These are phyloP conservation scores for Drosophila pectinifera DNA, from an alignment of 1,140 invertebrate species.

Conservation along the genomic window DNA sequence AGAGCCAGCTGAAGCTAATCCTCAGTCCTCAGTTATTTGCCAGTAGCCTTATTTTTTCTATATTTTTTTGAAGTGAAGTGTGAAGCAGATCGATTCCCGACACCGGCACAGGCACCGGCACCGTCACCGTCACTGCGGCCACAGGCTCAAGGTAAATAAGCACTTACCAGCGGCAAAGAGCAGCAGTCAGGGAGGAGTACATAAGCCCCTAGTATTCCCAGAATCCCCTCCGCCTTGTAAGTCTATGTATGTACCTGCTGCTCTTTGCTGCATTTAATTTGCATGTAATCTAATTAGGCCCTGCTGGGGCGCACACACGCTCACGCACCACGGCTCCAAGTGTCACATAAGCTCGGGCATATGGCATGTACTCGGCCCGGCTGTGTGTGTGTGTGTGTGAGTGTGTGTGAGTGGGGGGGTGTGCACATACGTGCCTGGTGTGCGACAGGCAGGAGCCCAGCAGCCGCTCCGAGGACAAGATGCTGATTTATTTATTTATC, in stretches of 20 bases:
- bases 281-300: conserved; percentile 70
- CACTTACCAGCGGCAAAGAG: not conserved
- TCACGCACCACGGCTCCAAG: conserved; percentile 16
- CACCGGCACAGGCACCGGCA: too few species aligned
- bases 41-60: too few species aligned
- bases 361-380: conserved; percentile 9
- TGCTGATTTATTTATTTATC: conserved; percentile 36
- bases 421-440: conserved; percentile 22
- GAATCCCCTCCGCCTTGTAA: too few species aligned
- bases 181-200: not conserved
- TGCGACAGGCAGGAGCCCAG: not conserved
- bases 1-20: too few species aligned
- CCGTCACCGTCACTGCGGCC: too few species aligned
- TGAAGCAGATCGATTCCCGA: too few species aligned
- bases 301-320: conserved; percentile 1
- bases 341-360: conserved; percentile 16
- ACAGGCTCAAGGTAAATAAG: conserved; percentile 40
- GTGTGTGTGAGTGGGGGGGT: not conserved
- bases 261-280: conserved; percentile 64
- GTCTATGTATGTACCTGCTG: conserved; percentile 29
- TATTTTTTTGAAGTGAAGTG: too few species aligned
- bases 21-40: too few species aligned
- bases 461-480: conserved; percentile 15
- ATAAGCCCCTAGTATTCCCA: not conserved
- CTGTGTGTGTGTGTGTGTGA: not conserved